Conservation (phyloP, 1,140 invertebrate genomes). For the Drosophila hydei region DNA sequence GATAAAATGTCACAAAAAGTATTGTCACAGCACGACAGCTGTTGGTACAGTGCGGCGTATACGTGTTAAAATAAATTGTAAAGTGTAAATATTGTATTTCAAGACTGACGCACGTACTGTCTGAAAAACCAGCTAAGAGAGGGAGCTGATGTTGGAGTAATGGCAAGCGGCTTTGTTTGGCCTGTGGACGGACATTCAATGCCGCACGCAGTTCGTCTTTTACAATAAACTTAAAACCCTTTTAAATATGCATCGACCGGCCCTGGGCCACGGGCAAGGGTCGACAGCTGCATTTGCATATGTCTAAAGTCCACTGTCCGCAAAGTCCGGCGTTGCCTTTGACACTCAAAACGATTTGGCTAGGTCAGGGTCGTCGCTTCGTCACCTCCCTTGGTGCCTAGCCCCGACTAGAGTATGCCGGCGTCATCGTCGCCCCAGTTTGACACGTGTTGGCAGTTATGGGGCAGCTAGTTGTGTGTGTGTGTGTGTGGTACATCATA, state of each 20-base stretch:
- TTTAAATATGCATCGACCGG: slow-evolving; percentile 65
- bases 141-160: not conserved
- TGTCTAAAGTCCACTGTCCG: slow-evolving; percentile 44
- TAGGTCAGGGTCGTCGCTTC: slow-evolving; percentile 69
- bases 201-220: slow-evolving; percentile 22
- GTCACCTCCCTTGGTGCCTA: slow-evolving; percentile 16
- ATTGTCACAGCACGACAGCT: slow-evolving; percentile 68
- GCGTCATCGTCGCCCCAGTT: slow-evolving; percentile 54
- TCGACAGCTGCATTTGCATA: slow-evolving; percentile 66
- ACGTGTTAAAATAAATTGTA: slow-evolving; percentile 77
- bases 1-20: slow-evolving; percentile 62
- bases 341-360: slow-evolving; percentile 75
- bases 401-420: slow-evolving; percentile 39
- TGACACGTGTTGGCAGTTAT: slow-evolving; percentile 80
- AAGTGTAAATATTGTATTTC: slow-evolving; percentile 74
- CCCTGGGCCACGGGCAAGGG: slow-evolving; percentile 43
- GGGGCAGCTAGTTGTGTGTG: slow-evolving; percentile 41
- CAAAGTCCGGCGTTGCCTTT: slow-evolving; percentile 56
- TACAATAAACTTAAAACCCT: slow-evolving; percentile 54
- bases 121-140: not conserved
- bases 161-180: slow-evolving; percentile 6
- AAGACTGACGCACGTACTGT: slow-evolving; percentile 28
- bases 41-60: slow-evolving; percentile 40
- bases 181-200: slow-evolving; percentile 16
- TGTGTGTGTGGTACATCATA: slow-evolving; percentile 64